Evolutionary conservation across 2,113 vertebrate species (phyloP).

Genomic region (Pteronura brasiliensis): DNA sequence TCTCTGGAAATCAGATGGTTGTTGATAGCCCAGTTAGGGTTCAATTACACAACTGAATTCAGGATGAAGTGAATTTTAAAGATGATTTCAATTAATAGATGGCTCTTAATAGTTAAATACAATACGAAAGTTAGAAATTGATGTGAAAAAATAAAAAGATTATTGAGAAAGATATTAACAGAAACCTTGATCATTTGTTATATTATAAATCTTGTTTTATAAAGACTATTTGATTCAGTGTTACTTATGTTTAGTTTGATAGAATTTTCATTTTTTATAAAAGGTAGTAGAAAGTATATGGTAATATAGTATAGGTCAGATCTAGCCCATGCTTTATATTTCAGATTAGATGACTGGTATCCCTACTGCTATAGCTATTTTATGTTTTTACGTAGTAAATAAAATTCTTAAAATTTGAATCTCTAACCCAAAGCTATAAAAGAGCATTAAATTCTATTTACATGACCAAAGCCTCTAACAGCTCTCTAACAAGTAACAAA

Average conservation of each 20-base stretch:
- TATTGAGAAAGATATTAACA: not conserved
- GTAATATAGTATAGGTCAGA: not conserved
- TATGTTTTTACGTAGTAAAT: not conserved
- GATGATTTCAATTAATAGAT: not conserved
- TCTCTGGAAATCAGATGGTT: not conserved
- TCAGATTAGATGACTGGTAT: not conserved
- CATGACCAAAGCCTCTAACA: not conserved
- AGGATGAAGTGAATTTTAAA: not conserved
- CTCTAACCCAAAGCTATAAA: not conserved
- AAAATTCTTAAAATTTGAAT: not conserved
- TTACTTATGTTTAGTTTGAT: not conserved
- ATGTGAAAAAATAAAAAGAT: not conserved
- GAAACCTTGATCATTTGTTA: not conserved
- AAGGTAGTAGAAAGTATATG: not conserved
- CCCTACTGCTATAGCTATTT: not conserved
- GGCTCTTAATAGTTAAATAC: not conserved
- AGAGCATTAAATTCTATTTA: not conserved
- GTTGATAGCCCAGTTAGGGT: not conserved
- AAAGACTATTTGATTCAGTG: not conserved
- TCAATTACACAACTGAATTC: not conserved
- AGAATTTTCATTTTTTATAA: not conserved
- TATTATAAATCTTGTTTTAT: not conserved
- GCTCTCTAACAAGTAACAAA: not conserved
- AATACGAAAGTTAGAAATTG: not conserved
- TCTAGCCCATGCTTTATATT: not conserved